Percentiles rank a stretch among this genome's conserved stretches.
Conservation (phyloP, 2,797 vertebrate species). For the Propithecus deckenii region DNA sequence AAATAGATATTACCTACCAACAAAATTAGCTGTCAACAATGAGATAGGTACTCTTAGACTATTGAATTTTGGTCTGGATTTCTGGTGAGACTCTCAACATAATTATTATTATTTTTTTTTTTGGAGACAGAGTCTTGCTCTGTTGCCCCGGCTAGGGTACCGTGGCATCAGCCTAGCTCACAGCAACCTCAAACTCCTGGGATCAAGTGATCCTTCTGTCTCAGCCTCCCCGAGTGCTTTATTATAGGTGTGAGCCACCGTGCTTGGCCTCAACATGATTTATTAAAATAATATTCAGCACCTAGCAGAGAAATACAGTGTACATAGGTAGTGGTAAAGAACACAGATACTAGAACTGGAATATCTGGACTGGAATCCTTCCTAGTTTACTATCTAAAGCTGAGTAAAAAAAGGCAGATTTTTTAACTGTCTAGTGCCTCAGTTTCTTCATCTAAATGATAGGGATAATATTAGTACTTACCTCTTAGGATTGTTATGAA, state of each 20-base stretch:
- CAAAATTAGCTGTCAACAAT: neutral
- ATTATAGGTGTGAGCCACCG: too few species aligned
- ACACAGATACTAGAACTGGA: rapidly evolving
- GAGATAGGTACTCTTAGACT: neutral
- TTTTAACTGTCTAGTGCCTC: neutral
- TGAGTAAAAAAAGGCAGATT: neutral
- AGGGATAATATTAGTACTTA: neutral
- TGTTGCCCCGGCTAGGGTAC: too few species aligned
- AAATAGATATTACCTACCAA: neutral
- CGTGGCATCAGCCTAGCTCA: too few species aligned
- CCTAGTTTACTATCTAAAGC: neutral
- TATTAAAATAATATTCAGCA: neutral
- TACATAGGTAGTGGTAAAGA: too few species aligned
- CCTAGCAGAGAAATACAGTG: neutral
- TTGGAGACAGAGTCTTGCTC: too few species aligned
- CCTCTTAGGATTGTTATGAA: neutral
- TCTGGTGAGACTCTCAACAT: neutral
- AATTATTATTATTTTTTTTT: too few species aligned
- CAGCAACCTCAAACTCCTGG: too few species aligned
- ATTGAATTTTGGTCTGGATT: neutral
- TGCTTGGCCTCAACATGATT: neutral
- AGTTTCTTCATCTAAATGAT: neutral
- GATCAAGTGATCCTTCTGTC: too few species aligned
- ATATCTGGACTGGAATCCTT: neutral
- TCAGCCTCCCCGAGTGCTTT: too few species aligned